These are phyloP conservation scores for Volucella zonaria DNA, from an alignment of 2,888 invertebrate genomes.

Conservation along the genomic window DNA sequence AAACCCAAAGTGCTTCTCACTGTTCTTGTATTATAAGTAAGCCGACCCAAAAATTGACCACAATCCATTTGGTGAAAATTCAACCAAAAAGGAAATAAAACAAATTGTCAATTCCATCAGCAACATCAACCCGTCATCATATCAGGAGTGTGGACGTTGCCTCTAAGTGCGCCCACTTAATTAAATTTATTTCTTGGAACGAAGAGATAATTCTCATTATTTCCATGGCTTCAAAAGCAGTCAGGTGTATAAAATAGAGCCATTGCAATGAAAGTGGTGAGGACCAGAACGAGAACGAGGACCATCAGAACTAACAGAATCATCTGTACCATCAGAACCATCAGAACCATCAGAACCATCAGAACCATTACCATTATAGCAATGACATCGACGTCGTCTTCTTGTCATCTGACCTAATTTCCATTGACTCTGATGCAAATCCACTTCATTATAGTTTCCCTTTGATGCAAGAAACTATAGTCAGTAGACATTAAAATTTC, in stretches of 20 bases:
- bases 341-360: constrained; percentile 13
- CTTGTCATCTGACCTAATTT: constrained; percentile 70
- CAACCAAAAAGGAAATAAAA: background rate
- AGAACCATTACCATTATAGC: constrained; percentile 2
- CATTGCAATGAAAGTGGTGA: background rate
- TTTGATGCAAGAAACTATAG: constrained; percentile 64
- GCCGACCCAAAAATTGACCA: too few species aligned
- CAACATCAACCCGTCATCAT: constrained; percentile 19
- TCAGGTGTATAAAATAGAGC: constrained; percentile 39
- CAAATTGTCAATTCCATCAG: constrained; percentile 48
- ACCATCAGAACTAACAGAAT: too few species aligned
- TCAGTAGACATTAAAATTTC: constrained; percentile 54
- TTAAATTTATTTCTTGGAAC: constrained; percentile 60
- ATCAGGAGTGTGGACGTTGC: background rate
- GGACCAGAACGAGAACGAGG: too few species aligned
- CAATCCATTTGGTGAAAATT: too few species aligned
- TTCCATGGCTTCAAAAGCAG: constrained; percentile 23
- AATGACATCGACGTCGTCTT: constrained; percentile 48
- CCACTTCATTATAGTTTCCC: constrained; percentile 72
- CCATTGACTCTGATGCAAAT: constrained; percentile 69
- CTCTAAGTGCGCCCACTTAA: constrained; percentile 63
- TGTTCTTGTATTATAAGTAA: too few species aligned
- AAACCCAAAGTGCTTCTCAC: too few species aligned
- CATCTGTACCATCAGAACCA: constrained; percentile 4
- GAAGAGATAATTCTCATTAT: constrained; percentile 24